These are phyloP conservation scores for Cacoxenus indagator DNA, from an alignment of 2,888 invertebrate species.

Conservation along the genomic window DNA sequence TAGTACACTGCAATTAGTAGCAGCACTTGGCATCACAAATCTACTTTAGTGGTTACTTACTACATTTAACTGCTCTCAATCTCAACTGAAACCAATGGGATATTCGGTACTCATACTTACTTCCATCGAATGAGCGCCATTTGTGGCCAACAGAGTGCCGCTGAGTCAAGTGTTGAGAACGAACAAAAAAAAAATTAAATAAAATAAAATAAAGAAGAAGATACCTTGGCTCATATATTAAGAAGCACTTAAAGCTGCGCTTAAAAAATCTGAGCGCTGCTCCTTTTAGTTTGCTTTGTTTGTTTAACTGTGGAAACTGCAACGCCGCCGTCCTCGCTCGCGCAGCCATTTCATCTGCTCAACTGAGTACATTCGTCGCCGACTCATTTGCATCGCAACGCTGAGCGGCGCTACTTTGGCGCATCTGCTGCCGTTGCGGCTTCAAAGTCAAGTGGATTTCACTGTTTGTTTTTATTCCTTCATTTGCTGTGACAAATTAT, in stretches of 20 bases:
- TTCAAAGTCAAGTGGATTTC: constrained; percentile 59
- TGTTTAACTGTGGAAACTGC: not conserved
- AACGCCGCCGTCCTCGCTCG: no score
- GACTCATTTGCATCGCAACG: not conserved
- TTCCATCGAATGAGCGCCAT: no score
- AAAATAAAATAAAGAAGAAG: not conserved
- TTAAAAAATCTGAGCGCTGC: constrained; percentile 31
- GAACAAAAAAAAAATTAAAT: not conserved
- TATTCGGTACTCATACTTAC: no score
- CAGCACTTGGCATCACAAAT: no score
- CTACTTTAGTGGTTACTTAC: no score
- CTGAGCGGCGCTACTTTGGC: not conserved
- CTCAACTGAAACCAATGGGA: no score
- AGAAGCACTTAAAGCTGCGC: constrained; percentile 58
- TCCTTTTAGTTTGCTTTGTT: constrained; percentile 13
- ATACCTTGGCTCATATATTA: constrained; percentile 29
- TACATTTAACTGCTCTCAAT: no score
- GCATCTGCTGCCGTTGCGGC: not conserved
- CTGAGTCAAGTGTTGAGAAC: not conserved
- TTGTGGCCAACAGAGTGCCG: no score
- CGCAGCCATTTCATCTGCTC: no score
- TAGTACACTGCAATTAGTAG: no score
- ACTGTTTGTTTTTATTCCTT: constrained; percentile 63
- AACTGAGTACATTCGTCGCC: no score
- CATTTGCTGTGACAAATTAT: constrained; percentile 68